Conservation (phyloP, 2,797 vertebrate genomes). For the Sphenodon punctatus region DNA sequence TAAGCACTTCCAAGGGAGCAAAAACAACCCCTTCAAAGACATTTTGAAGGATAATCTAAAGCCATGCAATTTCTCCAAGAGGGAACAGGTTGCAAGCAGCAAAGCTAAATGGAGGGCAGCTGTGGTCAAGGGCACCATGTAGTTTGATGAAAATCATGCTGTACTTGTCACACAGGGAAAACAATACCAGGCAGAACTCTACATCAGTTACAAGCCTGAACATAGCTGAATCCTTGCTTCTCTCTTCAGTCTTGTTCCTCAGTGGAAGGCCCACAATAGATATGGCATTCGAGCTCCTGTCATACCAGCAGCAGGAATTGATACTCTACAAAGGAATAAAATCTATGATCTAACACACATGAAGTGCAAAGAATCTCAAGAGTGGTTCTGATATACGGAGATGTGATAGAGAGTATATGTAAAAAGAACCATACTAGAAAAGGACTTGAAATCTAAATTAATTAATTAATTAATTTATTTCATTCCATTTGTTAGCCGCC, state of each 20-base stretch:
- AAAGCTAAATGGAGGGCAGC: not conserved
- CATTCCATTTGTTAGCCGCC: too few relatives aligned
- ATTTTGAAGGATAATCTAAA: not conserved
- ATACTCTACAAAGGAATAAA: not conserved
- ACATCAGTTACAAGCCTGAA: not conserved
- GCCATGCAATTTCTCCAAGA: not conserved
- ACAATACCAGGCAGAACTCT: not conserved
- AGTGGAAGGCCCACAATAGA: not conserved
- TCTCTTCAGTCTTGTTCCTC: not conserved
- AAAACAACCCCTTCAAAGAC: not conserved
- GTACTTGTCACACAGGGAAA: not conserved
- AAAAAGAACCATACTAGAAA: too few relatives aligned
- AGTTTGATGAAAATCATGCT: not conserved
- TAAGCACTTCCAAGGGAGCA: not conserved
- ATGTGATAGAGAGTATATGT: too few relatives aligned
- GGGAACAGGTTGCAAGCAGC: not conserved
- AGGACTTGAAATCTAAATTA: too few relatives aligned
- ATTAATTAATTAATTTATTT: too few relatives aligned
- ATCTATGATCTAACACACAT: too few relatives aligned
- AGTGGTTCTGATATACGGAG: not conserved
- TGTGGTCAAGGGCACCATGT: not conserved
- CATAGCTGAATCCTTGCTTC: not conserved
- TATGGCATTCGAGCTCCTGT: not conserved
- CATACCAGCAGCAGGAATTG: not conserved
- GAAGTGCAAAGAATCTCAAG: not conserved